Base-by-base conservation (phyloP, 1,140 invertebrate genomes). In the Hermetia illucens region DNA sequence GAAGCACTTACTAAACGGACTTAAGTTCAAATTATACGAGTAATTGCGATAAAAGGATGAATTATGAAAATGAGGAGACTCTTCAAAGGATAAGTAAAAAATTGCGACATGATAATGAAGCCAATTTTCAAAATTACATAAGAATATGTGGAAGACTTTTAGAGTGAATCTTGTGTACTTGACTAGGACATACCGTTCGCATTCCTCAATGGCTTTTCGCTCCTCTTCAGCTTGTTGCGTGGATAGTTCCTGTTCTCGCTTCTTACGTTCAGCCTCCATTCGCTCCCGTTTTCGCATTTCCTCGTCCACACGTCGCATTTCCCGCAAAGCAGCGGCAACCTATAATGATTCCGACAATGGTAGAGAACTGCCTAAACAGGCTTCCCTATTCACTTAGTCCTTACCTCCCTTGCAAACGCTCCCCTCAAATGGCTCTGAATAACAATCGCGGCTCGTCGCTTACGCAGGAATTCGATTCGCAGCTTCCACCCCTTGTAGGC, bases 301-400 rank as follows among this genome's bases (percentile, higher is more conserved):
- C 53, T 91, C 85, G 60, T 95, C 89, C 19, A 93, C 82, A n/a
- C 81, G 67, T 47, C 80, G 72, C 82, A 91, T 89, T 69, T 93
- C 86, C 2, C 84, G 64, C 31, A 94, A 55, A 2, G 87, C 85
- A 5, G 78, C 65, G 0, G 90, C 90, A 8, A 82, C 79, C 53
- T 56, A 22, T n/a, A 21, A 34, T 21, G 22, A 32, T 3, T 36
- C 4, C 8, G 6, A 21, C 10, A 20, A 22, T 17, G n/a, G n/a
- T n/a, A n/a, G n/a, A n/a, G n/a, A n/a, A n/a, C n/a, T n/a, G n/a
- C n/a, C n/a, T n/a, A n/a, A n/a, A n/a, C n/a, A n/a, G n/a, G n/a
- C n/a, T n/a, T n/a, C n/a, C n/a, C n/a, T n/a, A n/a, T n/a, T 27
- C 24, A 27, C n/a, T n/a, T 27, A 8, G 10, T 20, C 16, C 25